These are phyloP conservation scores for Labrus mixtus DNA, from an alignment of 2,113 vertebrate species.

Conservation along the genomic window DNA sequence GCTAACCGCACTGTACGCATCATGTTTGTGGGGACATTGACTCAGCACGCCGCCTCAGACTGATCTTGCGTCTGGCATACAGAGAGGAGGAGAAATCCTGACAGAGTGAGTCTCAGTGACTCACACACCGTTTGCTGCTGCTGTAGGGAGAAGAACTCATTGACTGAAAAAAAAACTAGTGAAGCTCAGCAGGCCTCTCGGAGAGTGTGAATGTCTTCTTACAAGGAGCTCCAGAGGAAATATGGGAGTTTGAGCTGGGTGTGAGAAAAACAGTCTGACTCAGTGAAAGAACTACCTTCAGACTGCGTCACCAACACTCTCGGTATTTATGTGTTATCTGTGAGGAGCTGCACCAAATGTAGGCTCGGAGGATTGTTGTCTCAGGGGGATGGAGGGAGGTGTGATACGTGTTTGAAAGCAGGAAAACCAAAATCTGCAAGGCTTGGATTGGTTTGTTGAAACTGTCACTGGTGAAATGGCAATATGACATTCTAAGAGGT, in stretches of 20 bases:
- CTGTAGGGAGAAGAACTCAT: conserved; percentile 12
- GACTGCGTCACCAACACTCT: background rate
- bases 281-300: background rate
- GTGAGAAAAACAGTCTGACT: conserved; percentile 37
- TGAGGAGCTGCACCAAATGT: background rate
- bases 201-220: conserved; percentile 20
- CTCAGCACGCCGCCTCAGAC: background rate
- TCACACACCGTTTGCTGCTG: conserved; percentile 36
- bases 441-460: background rate
- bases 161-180: conserved; percentile 21
- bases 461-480: background rate
- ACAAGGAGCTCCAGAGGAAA: background rate
- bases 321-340: background rate
- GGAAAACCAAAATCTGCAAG: background rate
- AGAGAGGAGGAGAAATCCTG: conserved; percentile 13
- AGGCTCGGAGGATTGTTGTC: background rate
- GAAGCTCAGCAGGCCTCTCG: background rate
- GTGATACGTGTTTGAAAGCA: background rate
- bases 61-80: conserved; percentile 13
- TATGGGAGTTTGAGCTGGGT: conserved; percentile 22
- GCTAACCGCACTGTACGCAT: background rate
- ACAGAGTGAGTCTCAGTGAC: conserved; percentile 6
- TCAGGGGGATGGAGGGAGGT: background rate
- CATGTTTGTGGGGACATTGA: background rate
- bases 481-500: background rate